Conservation (phyloP, 35 echinoderm and acorn worm genomes). For the Lytechinus pictus region DNA sequence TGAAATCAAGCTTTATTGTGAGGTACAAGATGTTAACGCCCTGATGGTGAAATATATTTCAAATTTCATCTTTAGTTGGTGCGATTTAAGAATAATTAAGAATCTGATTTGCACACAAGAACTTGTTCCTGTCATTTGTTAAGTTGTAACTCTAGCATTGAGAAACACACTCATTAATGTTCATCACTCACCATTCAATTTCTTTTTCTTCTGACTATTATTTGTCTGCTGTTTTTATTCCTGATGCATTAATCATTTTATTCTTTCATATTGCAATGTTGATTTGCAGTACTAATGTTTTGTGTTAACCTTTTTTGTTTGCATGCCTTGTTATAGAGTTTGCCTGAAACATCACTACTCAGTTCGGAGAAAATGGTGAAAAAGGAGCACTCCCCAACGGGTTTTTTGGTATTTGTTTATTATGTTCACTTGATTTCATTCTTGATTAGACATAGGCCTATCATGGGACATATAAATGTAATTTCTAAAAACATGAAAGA, state of each 20-base stretch:
- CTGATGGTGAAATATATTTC: too few relatives aligned
- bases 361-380: slow-evolving; percentile 21
- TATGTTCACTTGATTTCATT: neutral
- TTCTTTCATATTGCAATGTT: neutral
- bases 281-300: neutral
- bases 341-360: slow-evolving; percentile 29
- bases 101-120: too few relatives aligned
- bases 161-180: too few relatives aligned
- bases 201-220: neutral
- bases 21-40: too few relatives aligned
- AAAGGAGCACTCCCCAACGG: slow-evolving; percentile 29
- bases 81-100: too few relatives aligned
- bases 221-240: neutral
- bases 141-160: too few relatives aligned
- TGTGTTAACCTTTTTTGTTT: slow-evolving; percentile 14
- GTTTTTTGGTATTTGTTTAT: neutral
- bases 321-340: slow-evolving; percentile 34
- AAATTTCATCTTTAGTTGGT: too few relatives aligned
- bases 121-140: too few relatives aligned
- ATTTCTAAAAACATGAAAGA: neutral
- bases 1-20: too few relatives aligned
- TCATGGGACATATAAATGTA: neutral
- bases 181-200: neutral
- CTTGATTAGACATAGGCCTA: neutral
- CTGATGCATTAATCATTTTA: neutral